Percentiles rank a stretch among this genome's conserved stretches.
Evolutionary conservation across 2,113 vertebrate species (phyloP).

Genomic region (Lepus europaeus): DNA sequence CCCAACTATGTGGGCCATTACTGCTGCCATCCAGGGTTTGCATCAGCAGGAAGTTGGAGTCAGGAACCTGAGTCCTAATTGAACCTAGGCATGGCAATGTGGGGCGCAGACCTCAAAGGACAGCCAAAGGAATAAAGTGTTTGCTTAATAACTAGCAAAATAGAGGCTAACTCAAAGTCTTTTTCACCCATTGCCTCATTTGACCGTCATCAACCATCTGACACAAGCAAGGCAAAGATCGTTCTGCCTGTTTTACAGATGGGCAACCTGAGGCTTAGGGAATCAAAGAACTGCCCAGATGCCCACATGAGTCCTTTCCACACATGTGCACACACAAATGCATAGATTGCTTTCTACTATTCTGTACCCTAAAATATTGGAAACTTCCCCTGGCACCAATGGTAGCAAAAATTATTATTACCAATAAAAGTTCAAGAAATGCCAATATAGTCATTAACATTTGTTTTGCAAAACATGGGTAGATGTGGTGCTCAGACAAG

Average conservation of each 20-base stretch:
- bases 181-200: neutral
- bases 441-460: neutral
- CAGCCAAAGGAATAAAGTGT: slow-evolving; percentile 15
- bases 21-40: too few relatives aligned
- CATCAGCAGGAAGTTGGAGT: too few relatives aligned
- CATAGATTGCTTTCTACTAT: neutral
- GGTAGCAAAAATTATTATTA: slow-evolving; percentile 10
- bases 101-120: neutral
- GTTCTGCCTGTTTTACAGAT: neutral
- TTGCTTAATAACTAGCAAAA: slow-evolving; percentile 11
- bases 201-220: neutral
- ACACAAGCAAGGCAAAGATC: neutral
- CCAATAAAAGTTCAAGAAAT: slow-evolving; percentile 39
- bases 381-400: neutral
- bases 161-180: neutral
- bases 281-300: neutral
- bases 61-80: too few relatives aligned
- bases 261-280: slow-evolving; percentile 19
- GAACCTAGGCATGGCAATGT: too few relatives aligned
- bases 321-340: neutral
- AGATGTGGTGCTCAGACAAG: slow-evolving; percentile 25
- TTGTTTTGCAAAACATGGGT: slow-evolving; percentile 44
- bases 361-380: slow-evolving; percentile 19
- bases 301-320: neutral
- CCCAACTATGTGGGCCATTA: too few relatives aligned